A percentile compares a stretch with the other conserved stretches of the same genome.
Evolutionary conservation across 2,113 vertebrate genomes (phyloP).

Genomic region (Nipponia nippon): DNA sequence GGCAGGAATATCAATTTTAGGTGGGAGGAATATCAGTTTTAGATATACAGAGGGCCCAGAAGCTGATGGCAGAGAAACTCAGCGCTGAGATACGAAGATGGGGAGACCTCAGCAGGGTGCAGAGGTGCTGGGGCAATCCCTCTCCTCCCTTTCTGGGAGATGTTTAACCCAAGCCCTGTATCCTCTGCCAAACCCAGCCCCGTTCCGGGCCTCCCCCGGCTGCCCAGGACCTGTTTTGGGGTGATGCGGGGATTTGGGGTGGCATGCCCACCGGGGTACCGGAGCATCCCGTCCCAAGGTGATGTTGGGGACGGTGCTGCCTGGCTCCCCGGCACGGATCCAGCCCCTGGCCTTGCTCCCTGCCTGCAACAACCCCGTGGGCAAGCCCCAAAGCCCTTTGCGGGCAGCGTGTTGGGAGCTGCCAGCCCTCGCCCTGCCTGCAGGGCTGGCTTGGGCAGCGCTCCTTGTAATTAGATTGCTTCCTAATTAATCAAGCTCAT

Average conservation of each 20-base stretch:
- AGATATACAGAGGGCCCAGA: not conserved
- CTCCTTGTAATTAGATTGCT: not conserved
- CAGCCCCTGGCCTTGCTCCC: not conserved
- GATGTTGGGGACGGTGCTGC: not conserved
- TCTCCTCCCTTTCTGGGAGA: not conserved
- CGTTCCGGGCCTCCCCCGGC: fast-evolving
- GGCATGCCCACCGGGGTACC: not conserved
- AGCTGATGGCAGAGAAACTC: not conserved
- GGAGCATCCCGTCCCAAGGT: not conserved
- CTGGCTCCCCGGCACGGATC: no score
- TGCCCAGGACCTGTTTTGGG: not conserved
- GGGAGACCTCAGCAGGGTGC: not conserved
- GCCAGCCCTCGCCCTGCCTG: not conserved
- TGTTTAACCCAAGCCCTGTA: not conserved
- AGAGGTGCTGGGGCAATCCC: not conserved
- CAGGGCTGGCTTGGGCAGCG: not conserved
- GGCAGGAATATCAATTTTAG: fast-evolving
- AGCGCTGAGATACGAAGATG: not conserved
- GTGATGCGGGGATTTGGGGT: not conserved
- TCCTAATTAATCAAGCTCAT: not conserved
- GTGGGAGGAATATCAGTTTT: not conserved
- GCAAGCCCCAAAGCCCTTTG: not conserved
- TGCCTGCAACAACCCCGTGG: not conserved
- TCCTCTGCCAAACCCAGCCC: not conserved
- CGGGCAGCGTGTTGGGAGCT: not conserved